Base-by-base conservation (phyloP, 2,797 vertebrate species). In the Diglossa cyanea region DNA sequence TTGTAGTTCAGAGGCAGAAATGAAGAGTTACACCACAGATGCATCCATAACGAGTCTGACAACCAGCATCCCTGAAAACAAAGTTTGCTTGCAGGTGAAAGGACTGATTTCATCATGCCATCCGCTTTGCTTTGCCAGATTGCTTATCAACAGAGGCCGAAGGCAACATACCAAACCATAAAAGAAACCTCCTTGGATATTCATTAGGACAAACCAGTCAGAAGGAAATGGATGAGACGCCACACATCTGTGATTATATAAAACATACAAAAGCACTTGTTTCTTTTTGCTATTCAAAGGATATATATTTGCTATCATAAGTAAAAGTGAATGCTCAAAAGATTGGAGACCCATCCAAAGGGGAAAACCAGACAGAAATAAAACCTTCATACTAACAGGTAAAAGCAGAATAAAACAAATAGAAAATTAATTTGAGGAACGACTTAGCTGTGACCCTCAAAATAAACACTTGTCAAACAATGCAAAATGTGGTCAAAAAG, bases 101-200 rank as follows among this genome's bases (percentile, higher is more conserved):
- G 77, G 54, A 57, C 72, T 57, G 87, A 95, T 92, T 95, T 95
- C 83, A 92, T 93, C 95, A 93, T 82, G 78, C 57, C 71, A 88
- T 82, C 74, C n/a, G 0, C 90, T 95, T 20, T 65, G 71, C 93
- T 79, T 87, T 95, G 88, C 84, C 88, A 95, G 95, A 94, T 92
- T 2, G 17, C 92, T 96, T 95, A 96, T 94, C 92, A 93, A 53
- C 61, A 3, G 28, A 30, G 71, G 92, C 93, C 45, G 0, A 90
- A 93, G 96, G 94, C 93, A 95, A 94, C 86, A 94, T 91, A 95
- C 86, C 89, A 65, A 95, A 94, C 71, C 91, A 93, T 77, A 80
- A 86, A 95, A 92, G 86, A 93, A 93, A 91, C 45, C 31, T 94
- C 42, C 61, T 44, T 83, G 68, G 92, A 58, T 95, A 97, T 93